A percentile compares a stretch with the other conserved stretches of the same genome.
phyloP scores from a whole-genome alignment of 2,888 invertebrate species.

The Dolichopus griseipennis region DNA sequence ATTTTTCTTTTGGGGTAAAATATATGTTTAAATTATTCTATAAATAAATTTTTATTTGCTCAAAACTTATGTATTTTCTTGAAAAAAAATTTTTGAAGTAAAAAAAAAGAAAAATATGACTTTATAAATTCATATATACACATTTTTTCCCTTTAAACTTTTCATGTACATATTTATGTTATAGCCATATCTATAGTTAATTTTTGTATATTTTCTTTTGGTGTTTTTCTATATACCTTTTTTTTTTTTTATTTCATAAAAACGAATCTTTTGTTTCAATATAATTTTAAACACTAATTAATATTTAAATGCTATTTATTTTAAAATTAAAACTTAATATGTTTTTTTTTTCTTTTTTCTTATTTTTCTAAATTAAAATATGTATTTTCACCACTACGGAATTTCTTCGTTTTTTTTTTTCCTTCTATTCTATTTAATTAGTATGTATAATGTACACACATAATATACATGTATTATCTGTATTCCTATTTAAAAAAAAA shows the following conservation, averaged over 20 bases:
- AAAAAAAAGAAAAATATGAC: neutral
- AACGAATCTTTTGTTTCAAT: neutral
- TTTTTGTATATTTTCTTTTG: neutral
- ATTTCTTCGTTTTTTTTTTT: neutral
- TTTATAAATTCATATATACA: neutral
- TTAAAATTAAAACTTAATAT: neutral
- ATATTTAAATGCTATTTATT: neutral
- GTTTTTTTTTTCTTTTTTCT: neutral
- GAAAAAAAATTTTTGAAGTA: neutral
- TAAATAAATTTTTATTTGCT: neutral
- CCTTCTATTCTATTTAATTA: neutral
- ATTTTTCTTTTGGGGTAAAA: no score
- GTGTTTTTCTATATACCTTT: constrained; percentile 2
- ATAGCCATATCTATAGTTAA: neutral
- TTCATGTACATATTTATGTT: neutral
- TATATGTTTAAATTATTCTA: neutral
- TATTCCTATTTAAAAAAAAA: neutral
- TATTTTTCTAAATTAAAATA: no score
- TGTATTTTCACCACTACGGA: neutral
- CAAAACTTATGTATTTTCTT: neutral
- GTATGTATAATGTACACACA: neutral
- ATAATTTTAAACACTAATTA: neutral
- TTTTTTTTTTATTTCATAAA: constrained; percentile 2
- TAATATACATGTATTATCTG: neutral
- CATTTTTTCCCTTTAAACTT: neutral